Evolutionary conservation across 2,888 invertebrate species (phyloP).

Genomic region (Erpobdella octoculata): DNA sequence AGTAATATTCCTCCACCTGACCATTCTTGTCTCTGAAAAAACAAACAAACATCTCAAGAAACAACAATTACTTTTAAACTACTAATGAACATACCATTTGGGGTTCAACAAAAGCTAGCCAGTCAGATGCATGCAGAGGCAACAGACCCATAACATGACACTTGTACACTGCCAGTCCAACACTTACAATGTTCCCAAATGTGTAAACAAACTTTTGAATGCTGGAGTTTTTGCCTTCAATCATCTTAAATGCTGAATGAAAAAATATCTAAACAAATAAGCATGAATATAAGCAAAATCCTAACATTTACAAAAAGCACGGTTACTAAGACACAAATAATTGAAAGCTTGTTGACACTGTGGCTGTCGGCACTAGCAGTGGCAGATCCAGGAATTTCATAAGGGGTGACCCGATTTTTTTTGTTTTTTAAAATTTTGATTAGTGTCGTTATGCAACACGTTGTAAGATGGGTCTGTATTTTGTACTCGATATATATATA

Average conservation of each 20-base stretch:
- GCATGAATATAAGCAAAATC: not conserved
- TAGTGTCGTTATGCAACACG: too few relatives aligned
- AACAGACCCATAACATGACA: constrained; percentile 94
- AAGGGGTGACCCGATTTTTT: too few relatives aligned
- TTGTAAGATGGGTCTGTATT: too few relatives aligned
- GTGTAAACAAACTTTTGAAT: constrained; percentile 87
- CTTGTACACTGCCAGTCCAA: constrained; percentile 84
- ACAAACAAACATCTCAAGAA: not conserved
- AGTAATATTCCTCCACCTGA: constrained; percentile 45
- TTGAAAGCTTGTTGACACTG: not conserved
- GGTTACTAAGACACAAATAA: too few relatives aligned
- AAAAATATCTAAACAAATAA: not conserved
- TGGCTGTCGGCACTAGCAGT: too few relatives aligned
- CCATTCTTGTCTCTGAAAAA: constrained; percentile 48
- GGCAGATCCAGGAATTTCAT: too few relatives aligned
- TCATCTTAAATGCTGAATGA: constrained; percentile 71
- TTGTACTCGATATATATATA: too few relatives aligned
- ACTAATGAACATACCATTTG: constrained; percentile 33
- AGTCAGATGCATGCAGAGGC: constrained; percentile 93
- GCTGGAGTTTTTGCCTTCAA: constrained; percentile 79
- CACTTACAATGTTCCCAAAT: constrained; percentile 83
- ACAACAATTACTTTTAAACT: not conserved
- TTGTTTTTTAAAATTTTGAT: too few relatives aligned
- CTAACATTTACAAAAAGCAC: too few relatives aligned
- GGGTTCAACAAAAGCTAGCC: constrained; percentile 72